phyloP scores from a whole-genome alignment of 2,797 vertebrate species.

The Eulemur coronatus region DNA sequence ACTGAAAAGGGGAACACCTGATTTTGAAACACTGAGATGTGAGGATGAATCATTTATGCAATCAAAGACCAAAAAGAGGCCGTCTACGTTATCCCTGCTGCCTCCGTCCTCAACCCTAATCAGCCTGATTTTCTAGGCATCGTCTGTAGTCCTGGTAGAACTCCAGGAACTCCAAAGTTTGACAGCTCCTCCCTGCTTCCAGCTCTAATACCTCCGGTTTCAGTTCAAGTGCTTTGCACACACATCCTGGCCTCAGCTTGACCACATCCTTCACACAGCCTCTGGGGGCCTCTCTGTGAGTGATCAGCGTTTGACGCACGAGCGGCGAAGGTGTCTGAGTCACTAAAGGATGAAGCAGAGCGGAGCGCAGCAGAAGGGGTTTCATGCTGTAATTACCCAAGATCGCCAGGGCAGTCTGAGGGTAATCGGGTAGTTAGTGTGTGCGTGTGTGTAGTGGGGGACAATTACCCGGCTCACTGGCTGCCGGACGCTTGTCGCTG shows the following conservation, averaged over 20 bases:
- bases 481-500: slow-evolving; percentile 77
- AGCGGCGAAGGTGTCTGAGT: background rate
- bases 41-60: background rate
- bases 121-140: background rate
- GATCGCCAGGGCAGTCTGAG: slow-evolving; percentile 25
- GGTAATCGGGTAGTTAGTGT: slow-evolving; percentile 32
- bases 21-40: background rate
- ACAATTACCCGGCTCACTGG: background rate
- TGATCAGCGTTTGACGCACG: background rate
- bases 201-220: background rate
- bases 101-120: background rate
- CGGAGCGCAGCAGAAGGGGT: background rate
- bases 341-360: background rate
- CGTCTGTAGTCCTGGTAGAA: background rate
- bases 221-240: background rate
- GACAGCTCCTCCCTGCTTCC: background rate
- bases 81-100: background rate
- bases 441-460: background rate
- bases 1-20: background rate
- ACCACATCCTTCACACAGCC: background rate
- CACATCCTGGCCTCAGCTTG: background rate
- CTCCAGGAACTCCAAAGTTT: background rate
- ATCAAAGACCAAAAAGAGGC: background rate
- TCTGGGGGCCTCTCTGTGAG: background rate
- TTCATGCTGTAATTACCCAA: background rate